Evolutionary conservation across 1,140 invertebrate genomes (phyloP).

Genomic region (Zaprionus taronus): DNA sequence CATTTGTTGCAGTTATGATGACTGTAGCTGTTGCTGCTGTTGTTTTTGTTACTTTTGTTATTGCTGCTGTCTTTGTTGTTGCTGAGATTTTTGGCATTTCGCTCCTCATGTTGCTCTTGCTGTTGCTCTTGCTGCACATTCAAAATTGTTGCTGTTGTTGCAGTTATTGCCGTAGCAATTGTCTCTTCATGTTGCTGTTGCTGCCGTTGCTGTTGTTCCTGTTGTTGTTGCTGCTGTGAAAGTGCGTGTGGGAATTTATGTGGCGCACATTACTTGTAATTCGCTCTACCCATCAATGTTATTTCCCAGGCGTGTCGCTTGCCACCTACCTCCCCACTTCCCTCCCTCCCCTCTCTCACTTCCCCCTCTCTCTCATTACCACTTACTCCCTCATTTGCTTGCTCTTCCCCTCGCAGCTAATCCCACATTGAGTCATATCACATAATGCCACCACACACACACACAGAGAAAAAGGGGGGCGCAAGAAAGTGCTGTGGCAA

Average conservation of each 20-base stretch:
- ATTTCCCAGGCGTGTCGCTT: slow-evolving; percentile 67
- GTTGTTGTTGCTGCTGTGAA: slow-evolving; percentile 26
- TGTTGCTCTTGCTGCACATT: no score
- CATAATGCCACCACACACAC: slow-evolving; percentile 35
- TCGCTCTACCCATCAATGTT: slow-evolving; percentile 62
- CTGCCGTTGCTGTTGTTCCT: slow-evolving; percentile 3
- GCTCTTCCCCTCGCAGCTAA: slow-evolving; percentile 38
- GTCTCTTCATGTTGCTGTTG: background rate
- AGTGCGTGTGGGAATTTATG: slow-evolving; percentile 73
- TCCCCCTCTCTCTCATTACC: background rate
- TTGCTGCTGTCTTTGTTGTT: background rate
- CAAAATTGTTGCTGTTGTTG: background rate
- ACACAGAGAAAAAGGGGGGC: background rate
- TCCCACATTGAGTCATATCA: slow-evolving; percentile 63
- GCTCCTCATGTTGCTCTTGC: no score
- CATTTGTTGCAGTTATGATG: no score
- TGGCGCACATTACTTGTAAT: slow-evolving; percentile 26
- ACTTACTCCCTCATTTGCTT: slow-evolving; percentile 6
- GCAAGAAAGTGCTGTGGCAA: slow-evolving; percentile 17
- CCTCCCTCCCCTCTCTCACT: background rate
- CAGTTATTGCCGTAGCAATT: no score
- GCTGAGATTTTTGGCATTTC: no score
- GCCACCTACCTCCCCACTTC: background rate
- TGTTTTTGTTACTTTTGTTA: background rate
- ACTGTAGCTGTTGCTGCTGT: no score